Conservation (phyloP, 2,888 invertebrate genomes). For the Myopa testacea region DNA sequence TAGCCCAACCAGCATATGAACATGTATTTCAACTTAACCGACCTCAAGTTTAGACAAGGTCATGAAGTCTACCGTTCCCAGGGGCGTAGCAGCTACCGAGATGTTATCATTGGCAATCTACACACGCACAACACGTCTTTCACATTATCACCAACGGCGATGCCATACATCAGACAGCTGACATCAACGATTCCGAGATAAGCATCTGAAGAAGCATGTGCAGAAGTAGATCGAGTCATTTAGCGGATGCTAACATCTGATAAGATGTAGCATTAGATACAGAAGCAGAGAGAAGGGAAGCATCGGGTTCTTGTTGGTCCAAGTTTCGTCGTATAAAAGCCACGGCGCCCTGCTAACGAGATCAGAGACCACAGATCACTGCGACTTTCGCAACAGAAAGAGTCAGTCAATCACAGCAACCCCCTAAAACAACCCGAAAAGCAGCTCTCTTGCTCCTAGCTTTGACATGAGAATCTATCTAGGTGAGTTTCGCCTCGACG, state of each 20-base stretch:
- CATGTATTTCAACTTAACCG: constrained; percentile 10
- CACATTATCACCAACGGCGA: constrained; percentile 12
- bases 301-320: background rate
- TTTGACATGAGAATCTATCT: constrained; percentile 40
- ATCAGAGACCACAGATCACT: constrained; percentile 9
- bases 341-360: background rate
- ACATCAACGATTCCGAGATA: background rate
- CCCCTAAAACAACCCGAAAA: background rate
- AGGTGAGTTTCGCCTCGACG: constrained; percentile 36
- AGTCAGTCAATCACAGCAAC: background rate
- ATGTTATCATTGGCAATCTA: constrained; percentile 1
- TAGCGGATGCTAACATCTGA: background rate
- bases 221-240: background rate
- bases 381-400: background rate
- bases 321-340: constrained; percentile 22
- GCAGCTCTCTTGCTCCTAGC: background rate
- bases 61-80: background rate
- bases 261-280: background rate
- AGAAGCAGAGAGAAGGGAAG: background rate
- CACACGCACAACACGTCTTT: constrained; percentile 2
- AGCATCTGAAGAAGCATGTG: constrained; percentile 1
- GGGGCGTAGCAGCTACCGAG: background rate
- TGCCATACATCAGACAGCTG: background rate
- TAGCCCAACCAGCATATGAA: background rate
- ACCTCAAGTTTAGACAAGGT: background rate